Percentiles rank a stretch among this genome's conserved stretches.
Evolutionary conservation across 2,888 invertebrate genomes (phyloP).

Genomic region (Platyscelio sp.): DNA sequence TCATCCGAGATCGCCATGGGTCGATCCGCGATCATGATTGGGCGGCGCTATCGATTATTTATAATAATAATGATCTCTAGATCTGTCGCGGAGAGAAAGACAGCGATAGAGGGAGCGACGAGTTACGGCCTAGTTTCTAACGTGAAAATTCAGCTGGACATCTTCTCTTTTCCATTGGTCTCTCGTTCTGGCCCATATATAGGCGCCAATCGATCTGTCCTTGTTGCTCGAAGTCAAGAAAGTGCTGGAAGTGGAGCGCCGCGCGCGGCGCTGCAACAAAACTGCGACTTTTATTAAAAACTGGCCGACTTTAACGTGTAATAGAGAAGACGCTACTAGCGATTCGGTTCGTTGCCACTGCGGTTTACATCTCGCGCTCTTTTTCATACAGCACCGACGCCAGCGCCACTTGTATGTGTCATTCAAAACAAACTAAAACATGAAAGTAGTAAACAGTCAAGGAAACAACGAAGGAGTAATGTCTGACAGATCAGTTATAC

Average conservation of each 20-base stretch:
- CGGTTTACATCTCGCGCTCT: constrained; percentile 63
- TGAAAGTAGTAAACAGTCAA: too few species aligned
- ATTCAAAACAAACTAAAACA: too few species aligned
- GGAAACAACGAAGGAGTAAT: too few species aligned
- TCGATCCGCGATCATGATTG: background rate
- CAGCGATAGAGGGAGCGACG: background rate
- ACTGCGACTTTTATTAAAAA: constrained; percentile 80
- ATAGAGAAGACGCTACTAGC: constrained; percentile 71
- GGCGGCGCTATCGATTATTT: constrained; percentile 34
- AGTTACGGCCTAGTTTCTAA: constrained; percentile 58
- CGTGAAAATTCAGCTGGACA: constrained; percentile 63
- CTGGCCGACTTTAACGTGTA: constrained; percentile 78
- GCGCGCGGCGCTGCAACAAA: constrained; percentile 77
- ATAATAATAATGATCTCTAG: constrained; percentile 35
- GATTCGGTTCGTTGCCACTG: constrained; percentile 69
- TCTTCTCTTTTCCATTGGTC: constrained; percentile 59
- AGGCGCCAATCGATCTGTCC: constrained; percentile 48
- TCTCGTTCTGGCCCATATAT: constrained; percentile 64
- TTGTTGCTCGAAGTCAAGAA: constrained; percentile 79
- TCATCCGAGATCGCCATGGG: too few species aligned
- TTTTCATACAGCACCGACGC: too few species aligned
- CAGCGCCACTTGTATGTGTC: too few species aligned
- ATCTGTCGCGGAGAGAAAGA: too few species aligned
- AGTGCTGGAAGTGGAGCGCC: constrained; percentile 81
- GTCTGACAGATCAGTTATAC: too few species aligned